These are phyloP conservation scores for Eudemis profundana DNA, from an alignment of 2,888 invertebrate genomes.

Conservation along the genomic window DNA sequence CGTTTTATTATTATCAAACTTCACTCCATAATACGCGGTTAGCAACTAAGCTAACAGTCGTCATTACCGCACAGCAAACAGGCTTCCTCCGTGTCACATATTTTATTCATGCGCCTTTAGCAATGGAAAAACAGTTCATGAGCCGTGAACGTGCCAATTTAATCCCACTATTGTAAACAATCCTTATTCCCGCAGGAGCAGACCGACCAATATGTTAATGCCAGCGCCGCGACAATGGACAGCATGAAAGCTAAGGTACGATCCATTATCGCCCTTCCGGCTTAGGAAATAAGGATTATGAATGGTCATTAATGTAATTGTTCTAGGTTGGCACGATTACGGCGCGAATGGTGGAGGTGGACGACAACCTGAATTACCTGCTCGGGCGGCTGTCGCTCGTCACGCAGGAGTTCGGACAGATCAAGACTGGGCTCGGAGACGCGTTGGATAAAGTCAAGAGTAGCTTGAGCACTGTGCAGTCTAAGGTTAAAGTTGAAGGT, in stretches of 20 bases:
- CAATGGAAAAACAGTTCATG: constrained; percentile 44
- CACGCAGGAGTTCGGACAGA: constrained; percentile 93
- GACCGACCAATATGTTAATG: constrained; percentile 92
- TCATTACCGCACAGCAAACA: constrained; percentile 27
- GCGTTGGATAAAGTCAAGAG: constrained; percentile 89
- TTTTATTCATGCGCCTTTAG: constrained; percentile 41
- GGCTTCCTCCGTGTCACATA: constrained; percentile 28
- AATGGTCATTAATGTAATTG: constrained; percentile 13
- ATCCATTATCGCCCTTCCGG: neutral
- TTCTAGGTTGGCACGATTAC: constrained; percentile 90
- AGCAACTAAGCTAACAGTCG: constrained; percentile 25
- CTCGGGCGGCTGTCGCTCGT: constrained; percentile 92
- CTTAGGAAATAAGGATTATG: neutral
- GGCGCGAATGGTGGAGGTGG: constrained; percentile 90
- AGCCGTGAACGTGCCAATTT: constrained; percentile 40
- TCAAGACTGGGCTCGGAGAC: constrained; percentile 90
- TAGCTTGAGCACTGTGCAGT: constrained; percentile 87
- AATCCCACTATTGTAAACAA: constrained; percentile 47
- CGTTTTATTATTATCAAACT: constrained; percentile 4
- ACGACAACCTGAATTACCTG: constrained; percentile 92
- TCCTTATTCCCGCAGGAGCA: constrained; percentile 84
- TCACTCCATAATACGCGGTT: constrained; percentile 28
- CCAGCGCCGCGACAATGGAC: constrained; percentile 90
- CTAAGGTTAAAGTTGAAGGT: constrained; percentile 55
- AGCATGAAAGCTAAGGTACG: constrained; percentile 90